Evolutionary conservation across 2,797 vertebrate species (phyloP).

Genomic region (Adrianichthys oophorus): DNA sequence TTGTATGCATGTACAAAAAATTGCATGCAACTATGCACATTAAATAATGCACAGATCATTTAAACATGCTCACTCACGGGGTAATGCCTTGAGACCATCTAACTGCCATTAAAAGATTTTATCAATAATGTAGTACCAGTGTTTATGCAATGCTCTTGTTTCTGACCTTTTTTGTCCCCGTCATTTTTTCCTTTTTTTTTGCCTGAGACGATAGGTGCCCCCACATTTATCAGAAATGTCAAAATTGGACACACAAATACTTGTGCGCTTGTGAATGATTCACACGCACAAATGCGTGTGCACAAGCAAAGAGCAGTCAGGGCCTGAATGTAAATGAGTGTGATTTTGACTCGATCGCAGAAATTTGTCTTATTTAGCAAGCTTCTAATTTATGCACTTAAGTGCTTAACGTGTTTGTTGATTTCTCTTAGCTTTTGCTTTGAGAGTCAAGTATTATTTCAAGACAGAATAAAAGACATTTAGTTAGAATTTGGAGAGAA

Average conservation of each 20-base stretch:
- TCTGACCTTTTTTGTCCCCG: constrained; percentile 25
- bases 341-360: too few relatives aligned
- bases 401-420: too few relatives aligned
- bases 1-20: constrained; percentile 13
- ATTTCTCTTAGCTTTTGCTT: too few relatives aligned
- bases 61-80: constrained; percentile 39
- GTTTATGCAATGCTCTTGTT: constrained; percentile 38
- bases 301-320: too few relatives aligned
- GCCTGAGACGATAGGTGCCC: constrained; percentile 9
- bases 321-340: too few relatives aligned
- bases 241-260: constrained; percentile 6
- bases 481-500: too few relatives aligned
- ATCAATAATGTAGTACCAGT: constrained; percentile 71
- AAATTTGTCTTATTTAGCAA: too few relatives aligned
- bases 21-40: constrained; percentile 30
- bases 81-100: constrained; percentile 39
- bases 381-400: too few relatives aligned
- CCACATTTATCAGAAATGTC: constrained; percentile 30
- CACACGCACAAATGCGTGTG: background rate
- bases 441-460: too few relatives aligned
- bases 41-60: constrained; percentile 44
- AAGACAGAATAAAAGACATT: too few relatives aligned
- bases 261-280: constrained; percentile 27
- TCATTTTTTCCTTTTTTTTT: constrained; percentile 10
- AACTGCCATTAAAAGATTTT: constrained; percentile 57